Base-by-base conservation (phyloP, 2,888 invertebrate species). In the Vesta saturnalis region DNA sequence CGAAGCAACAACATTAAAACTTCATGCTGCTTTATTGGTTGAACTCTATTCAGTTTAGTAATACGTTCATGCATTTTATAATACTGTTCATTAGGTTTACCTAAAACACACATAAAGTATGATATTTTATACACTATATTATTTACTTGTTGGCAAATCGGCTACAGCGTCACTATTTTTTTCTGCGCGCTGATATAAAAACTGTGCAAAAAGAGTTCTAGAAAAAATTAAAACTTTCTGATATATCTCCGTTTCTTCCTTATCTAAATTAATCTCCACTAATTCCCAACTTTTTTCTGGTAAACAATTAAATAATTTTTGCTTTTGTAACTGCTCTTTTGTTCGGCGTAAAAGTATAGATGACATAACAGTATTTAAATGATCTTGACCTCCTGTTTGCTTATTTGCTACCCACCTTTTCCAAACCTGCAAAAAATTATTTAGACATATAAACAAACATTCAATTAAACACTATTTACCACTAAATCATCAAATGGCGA, bases 321-420 rank as follows among this genome's bases (percentile, higher is more conserved):
- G 84, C 55, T 85, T 84, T 76, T 91, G 90, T 6, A 94, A 86
- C 81, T 96, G 93, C 8, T 83, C 85, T 83, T 99, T 99, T 0
- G 97, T 97, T 49, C 99, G 87, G 0, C 98, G 88, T 69, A 99
- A 85, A 86, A 99, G 89, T 0, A 99, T 79, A 3, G 92, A 90
- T 66, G 94, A 94, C 84, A 96, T 92, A 0, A 98, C 86, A 0
- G 94, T 92, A 78, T 92, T 91, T n/a, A 98, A 85, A 1, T 97
- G 87, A 77, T 94, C 90, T 73, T 90, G 89, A 0, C 95, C 95
- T 49, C 92, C 92, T 35, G 89, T 85, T 72, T 89, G 90, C 80
- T 94, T 95, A 81, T 93, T 93, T 78, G 94, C 94, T 60, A 98
- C 94, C 92, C 96, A 97, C 68, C 91, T 90, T 82, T 95, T 96